These are phyloP conservation scores for Phoeniculus purpureus DNA, from an alignment of 2,797 vertebrate genomes.

Conservation along the genomic window DNA sequence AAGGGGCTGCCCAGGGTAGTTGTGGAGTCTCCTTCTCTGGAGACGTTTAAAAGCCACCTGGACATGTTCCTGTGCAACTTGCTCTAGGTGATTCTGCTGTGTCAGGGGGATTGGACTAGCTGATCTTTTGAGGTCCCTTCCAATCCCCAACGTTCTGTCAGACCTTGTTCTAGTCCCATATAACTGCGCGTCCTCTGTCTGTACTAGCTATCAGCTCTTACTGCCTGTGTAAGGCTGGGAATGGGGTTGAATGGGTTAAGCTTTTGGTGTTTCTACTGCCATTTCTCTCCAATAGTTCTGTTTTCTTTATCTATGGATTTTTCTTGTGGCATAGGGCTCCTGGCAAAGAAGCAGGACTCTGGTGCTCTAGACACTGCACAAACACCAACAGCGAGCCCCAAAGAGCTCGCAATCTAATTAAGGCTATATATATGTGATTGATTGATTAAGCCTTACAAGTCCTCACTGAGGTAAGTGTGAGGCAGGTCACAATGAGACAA, in stretches of 20 bases:
- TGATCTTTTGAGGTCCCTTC: no score
- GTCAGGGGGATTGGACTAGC: no score
- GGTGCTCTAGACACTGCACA: background rate
- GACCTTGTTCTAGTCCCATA: fast-evolving
- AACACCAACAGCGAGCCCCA: background rate
- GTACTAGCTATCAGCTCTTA: background rate
- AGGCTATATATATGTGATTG: background rate
- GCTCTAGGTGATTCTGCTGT: no score
- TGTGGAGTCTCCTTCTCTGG: no score
- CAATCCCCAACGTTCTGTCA: no score
- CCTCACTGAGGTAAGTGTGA: background rate
- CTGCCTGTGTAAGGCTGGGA: background rate
- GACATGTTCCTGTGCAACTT: no score
- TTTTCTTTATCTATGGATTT: background rate
- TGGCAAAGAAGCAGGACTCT: background rate
- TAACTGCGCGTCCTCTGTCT: background rate
- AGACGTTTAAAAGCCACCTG: no score
- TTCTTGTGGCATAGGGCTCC: background rate
- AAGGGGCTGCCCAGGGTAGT: no score
- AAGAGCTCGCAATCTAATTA: slow-evolving; percentile 16
- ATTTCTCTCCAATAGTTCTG: background rate
- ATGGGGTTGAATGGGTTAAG: background rate
- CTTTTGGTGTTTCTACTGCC: background rate
- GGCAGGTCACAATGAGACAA: background rate
- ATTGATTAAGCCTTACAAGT: slow-evolving; percentile 32